phyloP scores from a whole-genome alignment of 92 coral and sea anemone genomes.

The Paramuricea clavata region DNA sequence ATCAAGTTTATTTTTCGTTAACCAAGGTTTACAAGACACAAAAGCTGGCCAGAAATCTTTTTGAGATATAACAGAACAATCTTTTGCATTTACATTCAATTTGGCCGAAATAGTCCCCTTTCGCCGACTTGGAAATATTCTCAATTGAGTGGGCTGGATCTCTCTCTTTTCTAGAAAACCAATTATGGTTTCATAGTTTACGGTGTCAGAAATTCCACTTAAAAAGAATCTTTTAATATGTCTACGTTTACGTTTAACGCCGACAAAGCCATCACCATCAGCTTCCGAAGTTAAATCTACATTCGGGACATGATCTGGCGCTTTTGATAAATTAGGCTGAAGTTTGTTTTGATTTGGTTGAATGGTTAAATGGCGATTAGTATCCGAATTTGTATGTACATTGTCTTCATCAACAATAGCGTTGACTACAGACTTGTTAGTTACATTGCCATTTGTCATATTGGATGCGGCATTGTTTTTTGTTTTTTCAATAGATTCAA shows the following conservation, averaged over 20 bases:
- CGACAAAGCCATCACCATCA: neutral
- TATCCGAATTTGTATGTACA: no score
- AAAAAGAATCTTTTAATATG: neutral
- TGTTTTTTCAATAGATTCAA: no score
- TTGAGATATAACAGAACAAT: neutral
- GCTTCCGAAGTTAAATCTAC: neutral
- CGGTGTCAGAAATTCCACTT: conserved; percentile 11
- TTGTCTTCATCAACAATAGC: no score
- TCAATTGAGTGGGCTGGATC: neutral
- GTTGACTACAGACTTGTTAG: no score
- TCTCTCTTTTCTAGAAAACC: neutral
- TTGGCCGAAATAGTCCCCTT: conserved; percentile 18
- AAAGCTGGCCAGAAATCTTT: conserved; percentile 1
- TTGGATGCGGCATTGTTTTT: no score
- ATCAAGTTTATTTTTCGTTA: neutral
- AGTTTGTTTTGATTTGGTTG: no score
- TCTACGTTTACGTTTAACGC: neutral
- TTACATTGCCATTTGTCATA: no score
- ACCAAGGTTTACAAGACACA: conserved; percentile 4
- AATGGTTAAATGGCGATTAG: no score
- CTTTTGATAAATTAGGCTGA: neutral
- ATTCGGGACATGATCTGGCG: neutral
- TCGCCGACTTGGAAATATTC: conserved; percentile 14
- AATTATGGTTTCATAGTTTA: neutral
- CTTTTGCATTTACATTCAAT: neutral